phyloP scores from a whole-genome alignment of 2,113 vertebrate species.

The Picathartes gymnocephalus region DNA sequence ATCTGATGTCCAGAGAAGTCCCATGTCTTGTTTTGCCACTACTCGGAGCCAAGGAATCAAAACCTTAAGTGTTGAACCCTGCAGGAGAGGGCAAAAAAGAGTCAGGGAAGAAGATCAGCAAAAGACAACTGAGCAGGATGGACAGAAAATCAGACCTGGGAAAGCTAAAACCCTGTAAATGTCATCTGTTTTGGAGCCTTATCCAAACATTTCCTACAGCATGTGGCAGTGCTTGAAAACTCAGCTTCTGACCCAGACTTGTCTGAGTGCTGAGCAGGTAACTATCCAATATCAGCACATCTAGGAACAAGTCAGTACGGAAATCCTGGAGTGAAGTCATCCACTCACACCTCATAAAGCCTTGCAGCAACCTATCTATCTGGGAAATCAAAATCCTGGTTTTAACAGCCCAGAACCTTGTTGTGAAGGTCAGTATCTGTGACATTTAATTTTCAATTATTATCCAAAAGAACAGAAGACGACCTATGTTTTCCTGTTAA shows the following conservation, averaged over 20 bases:
- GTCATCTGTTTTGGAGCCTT: not conserved
- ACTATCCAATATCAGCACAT: not conserved
- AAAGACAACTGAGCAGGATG: not conserved
- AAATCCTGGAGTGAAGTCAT: constrained; percentile 25
- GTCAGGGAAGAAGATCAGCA: not conserved
- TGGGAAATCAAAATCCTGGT: not conserved
- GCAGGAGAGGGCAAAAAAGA: not conserved
- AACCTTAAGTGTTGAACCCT: not conserved
- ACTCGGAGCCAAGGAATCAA: not conserved
- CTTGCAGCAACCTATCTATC: not conserved
- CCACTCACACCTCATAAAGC: constrained; percentile 30
- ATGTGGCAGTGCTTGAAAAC: not conserved
- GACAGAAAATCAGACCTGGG: not conserved
- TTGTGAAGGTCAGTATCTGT: not conserved
- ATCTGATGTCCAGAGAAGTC: not conserved
- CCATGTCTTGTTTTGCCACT: not conserved
- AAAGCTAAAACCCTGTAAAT: not conserved
- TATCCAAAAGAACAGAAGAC: not conserved
- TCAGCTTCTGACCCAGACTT: not conserved
- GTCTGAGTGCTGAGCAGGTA: not conserved
- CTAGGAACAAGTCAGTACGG: not conserved
- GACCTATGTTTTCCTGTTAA: not conserved
- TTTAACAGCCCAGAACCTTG: not conserved
- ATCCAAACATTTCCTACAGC: not conserved
- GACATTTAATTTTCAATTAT: not conserved